Conservation (phyloP, 2,113 vertebrate species). For the Muntiacus muntjak region DNA sequence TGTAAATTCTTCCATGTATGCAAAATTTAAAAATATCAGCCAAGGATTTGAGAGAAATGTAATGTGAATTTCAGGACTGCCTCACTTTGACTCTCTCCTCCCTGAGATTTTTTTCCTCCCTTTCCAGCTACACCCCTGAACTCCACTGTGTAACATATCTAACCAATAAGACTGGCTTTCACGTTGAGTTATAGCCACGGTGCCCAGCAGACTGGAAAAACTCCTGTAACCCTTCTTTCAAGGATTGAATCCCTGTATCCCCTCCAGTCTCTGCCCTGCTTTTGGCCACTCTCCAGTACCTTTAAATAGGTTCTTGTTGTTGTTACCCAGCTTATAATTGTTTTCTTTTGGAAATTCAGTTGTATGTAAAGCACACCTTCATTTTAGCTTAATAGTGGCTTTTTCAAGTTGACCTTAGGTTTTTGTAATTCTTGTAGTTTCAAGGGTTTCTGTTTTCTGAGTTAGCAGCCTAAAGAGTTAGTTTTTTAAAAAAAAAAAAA, state of each 20-base stretch:
- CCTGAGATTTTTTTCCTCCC: not conserved
- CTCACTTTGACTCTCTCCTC: not conserved
- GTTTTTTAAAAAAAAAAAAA: not conserved
- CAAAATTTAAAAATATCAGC: not conserved
- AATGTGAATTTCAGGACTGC: not conserved
- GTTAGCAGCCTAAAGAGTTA: not conserved
- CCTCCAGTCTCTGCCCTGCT: not conserved
- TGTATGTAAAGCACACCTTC: not conserved
- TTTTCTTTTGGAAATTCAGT: not conserved
- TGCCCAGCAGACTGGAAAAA: not conserved
- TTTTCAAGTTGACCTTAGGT: not conserved
- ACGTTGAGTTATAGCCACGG: not conserved
- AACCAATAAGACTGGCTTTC: not conserved
- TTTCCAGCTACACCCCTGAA: not conserved
- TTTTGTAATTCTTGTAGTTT: not conserved
- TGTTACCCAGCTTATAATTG: not conserved
- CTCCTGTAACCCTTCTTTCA: not conserved
- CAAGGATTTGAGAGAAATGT: not conserved
- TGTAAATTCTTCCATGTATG: not conserved
- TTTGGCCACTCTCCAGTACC: not conserved
- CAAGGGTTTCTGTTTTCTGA: not conserved
- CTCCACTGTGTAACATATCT: not conserved
- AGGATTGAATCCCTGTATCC: not conserved
- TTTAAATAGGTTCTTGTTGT: not conserved
- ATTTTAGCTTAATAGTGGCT: not conserved